Base-by-base conservation (phyloP, 2,888 invertebrate species). In the Psylliodes chrysocephalus region DNA sequence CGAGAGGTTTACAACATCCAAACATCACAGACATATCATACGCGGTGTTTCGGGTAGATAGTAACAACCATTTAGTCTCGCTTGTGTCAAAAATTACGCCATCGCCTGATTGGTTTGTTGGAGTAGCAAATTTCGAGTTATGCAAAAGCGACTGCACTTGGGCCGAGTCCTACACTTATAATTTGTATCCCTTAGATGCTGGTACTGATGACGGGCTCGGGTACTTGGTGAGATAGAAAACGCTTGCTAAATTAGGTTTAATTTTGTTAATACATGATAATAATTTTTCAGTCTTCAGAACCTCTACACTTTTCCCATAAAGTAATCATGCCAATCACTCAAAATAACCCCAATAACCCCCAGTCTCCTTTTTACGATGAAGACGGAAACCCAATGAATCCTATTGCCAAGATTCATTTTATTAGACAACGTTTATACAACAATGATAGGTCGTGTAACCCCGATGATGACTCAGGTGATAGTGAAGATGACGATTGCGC, bases 71-170 rank as follows among this genome's bases (percentile, higher is more conserved):
- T 78, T 84, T 97, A 42, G 89, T 98, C 63, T 98, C 98, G 0
- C 84, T 98, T 17, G 93, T 96, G 0, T 92, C 96, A 1, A 97
- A 95, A 90, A 86, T 98, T 59, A 95, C 93, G 49, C 98, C 98
- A 0, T 96, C 96, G 0, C 98, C 98, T 0, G 98, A 98, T 82
- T 98, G 98, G 98, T 91, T 96, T 63, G 91, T 96, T 0, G 97
- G 97, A 0, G 91, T 97, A 0, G 92, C 93, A 0, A 91, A 92
- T 0, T 81, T 97, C 67, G 95, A 97, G 77, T 85, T 98, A 0
- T 98, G 98, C 79, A 86, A 91, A 64, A 78, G 85, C 0, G 94
- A 97, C 82, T 95, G 97, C 77, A 90, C 92, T 0, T 98, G 98
- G 98, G 86, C 90, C 0, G 89, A 88, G 60, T 88, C 89, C 47